Base-by-base conservation (phyloP, 2,888 invertebrate genomes). In the Clusia tigrina region DNA sequence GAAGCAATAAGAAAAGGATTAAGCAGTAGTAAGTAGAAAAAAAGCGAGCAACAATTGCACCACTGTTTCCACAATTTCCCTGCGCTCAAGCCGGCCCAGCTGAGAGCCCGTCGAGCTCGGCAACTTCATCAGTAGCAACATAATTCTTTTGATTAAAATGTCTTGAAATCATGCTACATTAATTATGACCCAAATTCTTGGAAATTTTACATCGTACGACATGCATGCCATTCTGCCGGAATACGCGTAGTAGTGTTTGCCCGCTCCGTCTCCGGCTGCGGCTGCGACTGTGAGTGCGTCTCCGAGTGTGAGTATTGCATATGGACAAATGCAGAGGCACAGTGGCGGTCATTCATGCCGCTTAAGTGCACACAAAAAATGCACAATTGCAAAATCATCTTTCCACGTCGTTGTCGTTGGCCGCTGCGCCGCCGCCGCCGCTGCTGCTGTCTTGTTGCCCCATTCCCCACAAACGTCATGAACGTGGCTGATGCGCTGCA, bases 111-210 rank as follows among this genome's bases (percentile, higher is more conserved):
- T 42, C 42, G 3, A 6, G 6, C 6, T 32, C 32, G 32, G 12
- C 32, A 12, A 9, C 12, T 32, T 6, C 6, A 32, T 42, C n/a
- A n/a, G 48, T 22, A 18, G 48, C 25, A 58, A 26, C 26, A 58
- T 60, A 73, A 73, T 71, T 73, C 74, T 68, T 70, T 74, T 69
- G 73, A 74, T 74, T 74, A 72, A 74, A 74, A 74, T 71, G 72
- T 73, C 76, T 76, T 75, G 72, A 81, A 82, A 82, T 81, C 81
- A 82, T 82, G 82, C 82, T 80, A 80, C 80, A 81, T 81, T 81
- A 81, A 81, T 81, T 81, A 82, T 81, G 81, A 81, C 81, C 81
- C 83, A 81, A 81, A 81, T 81, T 81, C 81, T 69, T 76, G 80
- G 83, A 81, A 81, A 74, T 71, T 67, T 67, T 67, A 70, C 73